Evolutionary conservation across 2,797 vertebrate genomes (phyloP), one percentile per base, ranked within the genome.

Genomic region (Sebastes nivosus): DNA sequence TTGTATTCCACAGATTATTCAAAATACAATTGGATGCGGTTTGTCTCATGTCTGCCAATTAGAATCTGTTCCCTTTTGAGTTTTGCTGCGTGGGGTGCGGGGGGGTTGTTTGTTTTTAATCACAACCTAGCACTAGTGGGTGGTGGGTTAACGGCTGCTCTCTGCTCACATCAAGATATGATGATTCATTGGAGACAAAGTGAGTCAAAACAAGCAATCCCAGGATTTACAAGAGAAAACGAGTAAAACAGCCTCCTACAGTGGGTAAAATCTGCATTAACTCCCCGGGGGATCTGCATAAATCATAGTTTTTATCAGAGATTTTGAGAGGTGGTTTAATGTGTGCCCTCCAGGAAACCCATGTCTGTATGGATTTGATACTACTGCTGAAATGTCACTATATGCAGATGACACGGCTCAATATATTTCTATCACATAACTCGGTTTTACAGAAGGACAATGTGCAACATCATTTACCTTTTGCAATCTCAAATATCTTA

Each of bases 391-490:
- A 50, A 61, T 74, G 6, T 42, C 18, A 67, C 36, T 55, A 9
- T 76, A 83, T 63, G 74, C 67, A 77, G 81, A 87, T 29, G 74
- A 87, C 24, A 72, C n/a, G 20, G 5, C 9, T 64, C 18, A 20
- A 16, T 75, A 32, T 2, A 29, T 29, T 25, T 59, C 1, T 36
- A n/a, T 50, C 9, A 27, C 10, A 38, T 9, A 20, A 75, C 20
- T 57, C 0, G 2, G 13, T 22, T 67, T n/a, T 3, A 29, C 10
- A 46, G 42, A 52, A 4, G 20, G 5, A 67, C 18, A 68, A 61
- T 22, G 4, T 38, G 18, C 29, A 57, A 16, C 24, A 70, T 29
- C 3, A 32, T 16, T n/a, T n/a, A 73, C 13, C 8, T 72, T 82
- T 77, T 75, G 20, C 18, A 22, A 75, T 18, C 5, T 9, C 3